Percentiles rank a stretch among this genome's conserved stretches.
phyloP scores from a whole-genome alignment of 2,113 vertebrate genomes.

The Trichechus manatus region DNA sequence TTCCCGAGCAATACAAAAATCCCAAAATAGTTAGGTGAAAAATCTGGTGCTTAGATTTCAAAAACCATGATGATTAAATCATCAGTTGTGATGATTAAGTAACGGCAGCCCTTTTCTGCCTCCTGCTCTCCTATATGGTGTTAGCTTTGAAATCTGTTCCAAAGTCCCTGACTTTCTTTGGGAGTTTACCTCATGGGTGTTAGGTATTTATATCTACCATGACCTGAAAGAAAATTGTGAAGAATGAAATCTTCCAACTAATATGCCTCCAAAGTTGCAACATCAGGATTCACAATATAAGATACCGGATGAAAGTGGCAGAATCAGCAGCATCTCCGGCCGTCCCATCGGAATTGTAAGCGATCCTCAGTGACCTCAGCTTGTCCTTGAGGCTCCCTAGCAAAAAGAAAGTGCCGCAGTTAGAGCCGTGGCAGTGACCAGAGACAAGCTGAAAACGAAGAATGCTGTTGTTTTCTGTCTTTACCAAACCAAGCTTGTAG shows the following conservation, averaged over 20 bases:
- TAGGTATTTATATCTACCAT: conserved; percentile 16
- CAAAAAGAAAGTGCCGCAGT: conserved; percentile 37
- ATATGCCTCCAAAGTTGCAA: conserved; percentile 10
- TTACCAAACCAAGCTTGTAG: neutral
- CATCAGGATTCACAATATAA: conserved; percentile 41
- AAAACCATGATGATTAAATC: conserved; percentile 51
- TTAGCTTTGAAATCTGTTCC: conserved; percentile 49
- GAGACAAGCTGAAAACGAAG: conserved; percentile 55
- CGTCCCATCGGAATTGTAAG: conserved; percentile 39
- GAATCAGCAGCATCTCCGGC: neutral
- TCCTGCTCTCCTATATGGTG: neutral
- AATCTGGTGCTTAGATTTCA: conserved; percentile 34
- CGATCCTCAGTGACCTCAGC: conserved; percentile 68
- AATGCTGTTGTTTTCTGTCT: neutral
- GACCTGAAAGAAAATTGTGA: conserved; percentile 51
- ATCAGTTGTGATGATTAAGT: conserved; percentile 56
- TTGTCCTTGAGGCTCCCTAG: conserved; percentile 67
- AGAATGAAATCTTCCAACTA: conserved; percentile 37
- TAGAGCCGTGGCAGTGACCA: neutral
- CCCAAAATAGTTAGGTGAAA: conserved; percentile 11
- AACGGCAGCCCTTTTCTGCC: neutral
- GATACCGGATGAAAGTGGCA: neutral
- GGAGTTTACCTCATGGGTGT: neutral
- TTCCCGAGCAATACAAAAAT: conserved; percentile 49
- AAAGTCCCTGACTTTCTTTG: conserved; percentile 18